Evolutionary conservation across 2,113 vertebrate species (phyloP).

Genomic region (Trachemys scripta): DNA sequence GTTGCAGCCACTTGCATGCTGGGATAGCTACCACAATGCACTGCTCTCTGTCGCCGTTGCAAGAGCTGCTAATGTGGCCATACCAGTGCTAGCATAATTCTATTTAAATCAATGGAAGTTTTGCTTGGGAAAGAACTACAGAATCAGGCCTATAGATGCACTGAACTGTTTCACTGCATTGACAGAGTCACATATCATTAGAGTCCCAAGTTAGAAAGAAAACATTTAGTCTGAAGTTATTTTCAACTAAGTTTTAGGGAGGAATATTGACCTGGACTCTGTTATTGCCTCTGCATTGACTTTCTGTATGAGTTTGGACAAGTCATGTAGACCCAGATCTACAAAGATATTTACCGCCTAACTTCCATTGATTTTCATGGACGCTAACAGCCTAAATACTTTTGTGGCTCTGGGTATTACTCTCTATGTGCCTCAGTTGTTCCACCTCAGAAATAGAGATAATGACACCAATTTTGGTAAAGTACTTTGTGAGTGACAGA

Average conservation of each 20-base stretch:
- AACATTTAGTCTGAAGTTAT: slow-evolving; percentile 6
- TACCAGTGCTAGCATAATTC: not conserved
- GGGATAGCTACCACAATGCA: too few relatives aligned
- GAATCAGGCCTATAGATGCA: not conserved
- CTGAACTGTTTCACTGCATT: slow-evolving; percentile 5
- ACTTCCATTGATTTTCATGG: not conserved
- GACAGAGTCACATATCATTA: not conserved
- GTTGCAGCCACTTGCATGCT: too few relatives aligned
- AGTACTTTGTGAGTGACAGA: not conserved
- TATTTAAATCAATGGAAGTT: slow-evolving; percentile 8
- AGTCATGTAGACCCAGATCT: not conserved
- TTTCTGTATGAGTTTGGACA: not conserved
- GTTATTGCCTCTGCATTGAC: not conserved
- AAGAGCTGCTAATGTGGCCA: too few relatives aligned
- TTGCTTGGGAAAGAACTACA: not conserved
- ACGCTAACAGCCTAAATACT: not conserved
- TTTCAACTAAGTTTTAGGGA: not conserved
- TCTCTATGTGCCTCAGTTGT: not conserved
- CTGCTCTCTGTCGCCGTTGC: too few relatives aligned
- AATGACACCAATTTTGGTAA: not conserved
- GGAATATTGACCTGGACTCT: not conserved
- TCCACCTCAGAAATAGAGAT: not conserved
- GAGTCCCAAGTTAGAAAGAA: not conserved
- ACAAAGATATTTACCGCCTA: not conserved
- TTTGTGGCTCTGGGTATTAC: not conserved